Evolutionary conservation across 92 coral and sea anemone genomes (phyloP).

Genomic region (Pocillopora grandis): DNA sequence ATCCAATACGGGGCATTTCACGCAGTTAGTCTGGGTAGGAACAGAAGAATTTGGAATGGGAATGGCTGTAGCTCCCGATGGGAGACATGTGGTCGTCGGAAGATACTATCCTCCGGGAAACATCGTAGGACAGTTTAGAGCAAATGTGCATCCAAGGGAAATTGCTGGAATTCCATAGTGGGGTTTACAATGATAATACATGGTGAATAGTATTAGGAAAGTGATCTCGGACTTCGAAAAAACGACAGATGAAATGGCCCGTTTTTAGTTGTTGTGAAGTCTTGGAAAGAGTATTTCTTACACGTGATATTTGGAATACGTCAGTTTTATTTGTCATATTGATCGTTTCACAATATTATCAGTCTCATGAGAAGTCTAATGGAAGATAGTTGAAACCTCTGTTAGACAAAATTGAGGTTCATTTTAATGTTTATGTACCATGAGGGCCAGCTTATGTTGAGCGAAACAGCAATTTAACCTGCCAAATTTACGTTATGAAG

Average conservation of each 20-base stretch:
- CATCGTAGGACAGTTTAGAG: conserved; percentile 86
- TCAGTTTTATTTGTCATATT: too few species aligned
- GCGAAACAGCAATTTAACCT: not conserved
- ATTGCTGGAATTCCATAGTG: conserved; percentile 42
- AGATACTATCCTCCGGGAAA: conserved; percentile 95
- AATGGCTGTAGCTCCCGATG: conserved; percentile 87
- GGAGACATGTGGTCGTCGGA: conserved; percentile 85
- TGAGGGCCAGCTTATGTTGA: conserved; percentile 15
- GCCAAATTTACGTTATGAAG: not conserved
- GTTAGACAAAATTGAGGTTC: too few species aligned
- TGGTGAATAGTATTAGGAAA: not conserved
- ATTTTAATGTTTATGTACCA: not conserved
- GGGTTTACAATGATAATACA: not conserved
- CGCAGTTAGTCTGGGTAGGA: conserved; percentile 87
- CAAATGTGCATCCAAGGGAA: conserved; percentile 78
- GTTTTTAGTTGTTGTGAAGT: not conserved
- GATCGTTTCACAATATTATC: too few species aligned
- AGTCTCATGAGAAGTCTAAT: too few species aligned
- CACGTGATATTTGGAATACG: too few species aligned
- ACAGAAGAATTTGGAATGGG: conserved; percentile 97
- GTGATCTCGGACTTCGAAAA: not conserved
- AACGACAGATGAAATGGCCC: not conserved
- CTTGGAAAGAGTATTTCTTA: too few species aligned
- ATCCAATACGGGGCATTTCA: conserved; percentile 88
- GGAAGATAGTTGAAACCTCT: too few species aligned